These are phyloP conservation scores for Microcebus lehilahytsara DNA, from an alignment of 2,113 vertebrate species.

Conservation along the genomic window DNA sequence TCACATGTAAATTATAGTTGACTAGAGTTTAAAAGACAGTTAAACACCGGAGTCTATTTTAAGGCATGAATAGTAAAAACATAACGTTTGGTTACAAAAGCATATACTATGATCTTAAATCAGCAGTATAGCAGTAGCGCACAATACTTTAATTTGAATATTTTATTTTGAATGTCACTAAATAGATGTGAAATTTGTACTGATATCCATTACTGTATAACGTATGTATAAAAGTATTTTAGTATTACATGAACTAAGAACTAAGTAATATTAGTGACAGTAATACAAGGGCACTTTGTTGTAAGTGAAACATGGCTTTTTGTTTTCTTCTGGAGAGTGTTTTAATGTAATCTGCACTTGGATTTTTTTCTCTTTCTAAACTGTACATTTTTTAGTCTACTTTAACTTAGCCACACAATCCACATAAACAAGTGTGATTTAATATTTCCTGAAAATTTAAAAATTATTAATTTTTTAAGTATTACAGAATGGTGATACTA, in stretches of 20 bases:
- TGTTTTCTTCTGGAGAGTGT: not conserved
- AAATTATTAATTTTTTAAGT: not conserved
- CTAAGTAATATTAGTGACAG: not conserved
- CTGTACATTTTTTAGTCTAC: not conserved
- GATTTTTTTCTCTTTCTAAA: not conserved
- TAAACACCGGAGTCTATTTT: not conserved
- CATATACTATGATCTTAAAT: not conserved
- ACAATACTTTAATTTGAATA: not conserved
- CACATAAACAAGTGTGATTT: not conserved
- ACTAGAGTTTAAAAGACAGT: not conserved
- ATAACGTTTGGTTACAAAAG: not conserved
- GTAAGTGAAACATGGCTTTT: not conserved
- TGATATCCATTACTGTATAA: not conserved
- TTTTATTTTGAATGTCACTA: not conserved
- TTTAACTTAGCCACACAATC: not conserved
- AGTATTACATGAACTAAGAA: not conserved
- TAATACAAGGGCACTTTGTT: not conserved
- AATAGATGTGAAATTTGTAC: not conserved
- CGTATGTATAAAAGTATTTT: not conserved
- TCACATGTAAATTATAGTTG: not conserved
- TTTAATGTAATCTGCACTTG: not conserved
- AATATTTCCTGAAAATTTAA: slow-evolving; percentile 5
- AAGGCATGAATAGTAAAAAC: not conserved
- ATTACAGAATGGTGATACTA: not conserved
- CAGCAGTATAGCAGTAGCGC: not conserved